Evolutionary conservation across 1,140 invertebrate species (phyloP), one percentile per base, ranked within the genome.

Genomic region (Drosophila prosaltans): DNA sequence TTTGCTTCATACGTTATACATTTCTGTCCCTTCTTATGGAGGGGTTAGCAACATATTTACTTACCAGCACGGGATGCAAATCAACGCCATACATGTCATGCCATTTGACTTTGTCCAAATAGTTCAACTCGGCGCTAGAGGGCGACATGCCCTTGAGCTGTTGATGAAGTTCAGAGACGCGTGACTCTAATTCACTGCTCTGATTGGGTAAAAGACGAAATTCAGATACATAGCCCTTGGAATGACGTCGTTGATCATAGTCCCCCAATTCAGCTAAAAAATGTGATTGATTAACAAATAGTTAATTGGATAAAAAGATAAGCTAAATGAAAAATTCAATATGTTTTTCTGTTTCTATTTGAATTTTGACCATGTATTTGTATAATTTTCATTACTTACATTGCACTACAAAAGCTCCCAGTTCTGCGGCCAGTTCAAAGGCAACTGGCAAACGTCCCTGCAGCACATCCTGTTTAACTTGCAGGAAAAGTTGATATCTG

Each of bases 41-140:
- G 16, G 16, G 32, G 32, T 36, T 36, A 16, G 40, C 26, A 32
- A 39, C 21, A 48, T 36, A 36, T 41, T 72, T 60, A 91, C 91
- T 92, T 92, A 94, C 94, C 93, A 94, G 84, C 66, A 94, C 94
- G 69, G 94, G 94, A 92, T 94, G 94, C 94, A 98, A 96, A 93
- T 99, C 98, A 5, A 99, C 97, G 28, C 98, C 98, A 91, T 99
- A 99, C 96, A 99, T 97, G 84, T 99, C 98, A 63, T 99, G 93
- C 97, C 97, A 98, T 94, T 98, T 99, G n/a, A 97, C 97, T 94
- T 98, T 97, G 88, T 98, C 97, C 71, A 99, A 94, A 93, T 98
- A 99, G 86, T 96, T 97, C 45, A 97, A 94, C 93, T 99, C 98
- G 2, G 98, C 94, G 71, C 94, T 93, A 43, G 94, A 94, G 55